A percentile compares a stretch with the other conserved stretches of the same genome.
Evolutionary conservation across 1,140 invertebrate species (phyloP).

Genomic region (Melipona quadrifasciata): DNA sequence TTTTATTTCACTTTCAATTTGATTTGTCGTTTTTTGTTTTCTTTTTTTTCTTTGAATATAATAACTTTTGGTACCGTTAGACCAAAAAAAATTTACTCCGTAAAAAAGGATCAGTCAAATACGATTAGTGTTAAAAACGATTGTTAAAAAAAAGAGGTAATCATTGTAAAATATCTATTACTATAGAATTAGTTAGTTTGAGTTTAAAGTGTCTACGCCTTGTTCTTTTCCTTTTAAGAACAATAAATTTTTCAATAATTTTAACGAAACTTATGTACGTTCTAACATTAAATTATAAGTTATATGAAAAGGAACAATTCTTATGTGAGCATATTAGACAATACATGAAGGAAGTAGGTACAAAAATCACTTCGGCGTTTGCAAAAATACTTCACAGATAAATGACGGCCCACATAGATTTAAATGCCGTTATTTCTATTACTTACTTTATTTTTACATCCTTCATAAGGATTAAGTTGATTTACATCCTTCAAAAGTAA

Average conservation of each 20-base stretch:
- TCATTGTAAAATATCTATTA: constrained; percentile 1
- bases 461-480: constrained; percentile 72
- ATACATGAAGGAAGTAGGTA: constrained; percentile 61
- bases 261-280: constrained; percentile 21
- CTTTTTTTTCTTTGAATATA: background rate
- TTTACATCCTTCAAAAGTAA: constrained; percentile 54
- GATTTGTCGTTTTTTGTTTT: background rate
- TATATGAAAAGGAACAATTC: constrained; percentile 46
- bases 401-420: constrained; percentile 59
- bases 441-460: constrained; percentile 74
- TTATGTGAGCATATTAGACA: constrained; percentile 51
- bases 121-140: constrained; percentile 7
- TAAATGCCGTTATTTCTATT: constrained; percentile 67
- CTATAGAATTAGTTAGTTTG: constrained; percentile 24
- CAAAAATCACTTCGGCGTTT: constrained; percentile 68
- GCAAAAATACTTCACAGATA: constrained; percentile 61
- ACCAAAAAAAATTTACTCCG: constrained; percentile 12
- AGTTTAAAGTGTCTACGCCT: background rate
- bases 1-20: constrained; percentile 33
- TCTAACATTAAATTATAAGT: constrained; percentile 44
- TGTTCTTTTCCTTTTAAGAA: background rate
- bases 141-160: constrained; percentile 28
- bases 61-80: constrained; percentile 10
- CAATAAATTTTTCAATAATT: background rate
- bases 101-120: constrained; percentile 34